These are phyloP conservation scores for Onychomys leucogaster DNA, from an alignment of 2,797 vertebrate species.

Conservation along the genomic window DNA sequence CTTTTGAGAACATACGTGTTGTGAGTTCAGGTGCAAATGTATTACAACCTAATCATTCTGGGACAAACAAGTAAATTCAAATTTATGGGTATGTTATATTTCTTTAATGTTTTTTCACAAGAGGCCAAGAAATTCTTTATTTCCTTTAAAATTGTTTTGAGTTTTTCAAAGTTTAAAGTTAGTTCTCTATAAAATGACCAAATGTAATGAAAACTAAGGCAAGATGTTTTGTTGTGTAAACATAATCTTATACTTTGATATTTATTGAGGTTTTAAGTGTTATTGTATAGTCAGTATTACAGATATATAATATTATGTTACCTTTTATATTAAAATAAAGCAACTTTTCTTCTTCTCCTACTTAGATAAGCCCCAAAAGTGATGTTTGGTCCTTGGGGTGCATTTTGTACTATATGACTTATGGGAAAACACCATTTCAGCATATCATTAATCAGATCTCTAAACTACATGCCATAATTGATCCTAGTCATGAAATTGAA, in stretches of 20 bases:
- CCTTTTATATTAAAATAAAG: constrained; percentile 51
- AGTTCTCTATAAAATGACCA: constrained; percentile 26
- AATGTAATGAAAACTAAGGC: constrained; percentile 55
- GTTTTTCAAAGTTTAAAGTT: constrained; percentile 55
- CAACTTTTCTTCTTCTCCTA: background rate
- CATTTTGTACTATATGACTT: constrained; percentile 98
- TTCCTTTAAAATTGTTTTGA: constrained; percentile 44
- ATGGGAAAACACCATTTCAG: constrained; percentile 97
- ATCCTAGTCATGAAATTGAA: constrained; percentile 93
- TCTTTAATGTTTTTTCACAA: constrained; percentile 57
- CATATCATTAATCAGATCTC: constrained; percentile 96
- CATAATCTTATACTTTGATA: background rate
- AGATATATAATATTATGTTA: constrained; percentile 18
- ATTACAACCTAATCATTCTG: background rate
- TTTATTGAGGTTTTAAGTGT: constrained; percentile 35
- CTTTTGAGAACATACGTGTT: background rate
- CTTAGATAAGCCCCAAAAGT: constrained; percentile 97
- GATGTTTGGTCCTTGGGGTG: constrained; percentile 99
- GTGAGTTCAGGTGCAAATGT: constrained; percentile 46
- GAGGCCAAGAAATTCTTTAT: constrained; percentile 48
- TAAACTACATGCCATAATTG: constrained; percentile 97
- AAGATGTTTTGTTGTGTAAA: constrained; percentile 14
- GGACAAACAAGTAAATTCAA: constrained; percentile 37
- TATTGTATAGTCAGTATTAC: constrained; percentile 19
- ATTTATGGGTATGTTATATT: background rate